Evolutionary conservation across 2,888 invertebrate genomes (phyloP).

Genomic region (Pimpla rufipes): DNA sequence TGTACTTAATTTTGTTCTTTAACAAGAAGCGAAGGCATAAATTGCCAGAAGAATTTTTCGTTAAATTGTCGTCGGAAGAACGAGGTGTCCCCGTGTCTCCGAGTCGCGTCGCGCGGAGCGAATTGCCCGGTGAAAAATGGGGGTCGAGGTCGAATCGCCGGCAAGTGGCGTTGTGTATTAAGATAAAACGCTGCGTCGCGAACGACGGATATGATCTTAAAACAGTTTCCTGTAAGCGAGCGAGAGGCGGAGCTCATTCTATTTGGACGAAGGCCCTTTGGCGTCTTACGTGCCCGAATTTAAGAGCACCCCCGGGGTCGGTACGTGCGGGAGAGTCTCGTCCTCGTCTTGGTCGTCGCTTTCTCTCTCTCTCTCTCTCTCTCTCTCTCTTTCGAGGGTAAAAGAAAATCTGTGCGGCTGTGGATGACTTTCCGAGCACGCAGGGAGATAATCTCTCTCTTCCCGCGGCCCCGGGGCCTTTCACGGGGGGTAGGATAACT

Average conservation of each 20-base stretch:
- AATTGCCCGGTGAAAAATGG: constrained; percentile 11
- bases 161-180: constrained; percentile 26
- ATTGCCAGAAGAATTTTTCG: not conserved
- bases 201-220: constrained; percentile 36
- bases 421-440: constrained; percentile 48
- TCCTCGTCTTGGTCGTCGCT: not conserved
- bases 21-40: too few species aligned
- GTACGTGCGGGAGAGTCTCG: constrained; percentile 45
- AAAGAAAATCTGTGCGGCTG: constrained; percentile 55
- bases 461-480: constrained; percentile 46
- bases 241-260: constrained; percentile 41
- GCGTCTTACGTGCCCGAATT: constrained; percentile 59
- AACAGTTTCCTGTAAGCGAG: constrained; percentile 35
- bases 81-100: not conserved
- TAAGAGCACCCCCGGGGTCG: constrained; percentile 44
- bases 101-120: not conserved
- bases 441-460: constrained; percentile 52
- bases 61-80: not conserved
- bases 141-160: constrained; percentile 15
- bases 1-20: too few species aligned
- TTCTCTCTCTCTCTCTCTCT: not conserved
- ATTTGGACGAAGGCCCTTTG: constrained; percentile 47
- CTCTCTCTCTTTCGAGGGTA: not conserved
- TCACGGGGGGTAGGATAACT: constrained; percentile 57
- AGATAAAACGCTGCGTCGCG: constrained; percentile 26